Evolutionary conservation across 2,888 invertebrate genomes (phyloP), one percentile per base, ranked within the genome.

Genomic region (Chorisops tibialis): DNA sequence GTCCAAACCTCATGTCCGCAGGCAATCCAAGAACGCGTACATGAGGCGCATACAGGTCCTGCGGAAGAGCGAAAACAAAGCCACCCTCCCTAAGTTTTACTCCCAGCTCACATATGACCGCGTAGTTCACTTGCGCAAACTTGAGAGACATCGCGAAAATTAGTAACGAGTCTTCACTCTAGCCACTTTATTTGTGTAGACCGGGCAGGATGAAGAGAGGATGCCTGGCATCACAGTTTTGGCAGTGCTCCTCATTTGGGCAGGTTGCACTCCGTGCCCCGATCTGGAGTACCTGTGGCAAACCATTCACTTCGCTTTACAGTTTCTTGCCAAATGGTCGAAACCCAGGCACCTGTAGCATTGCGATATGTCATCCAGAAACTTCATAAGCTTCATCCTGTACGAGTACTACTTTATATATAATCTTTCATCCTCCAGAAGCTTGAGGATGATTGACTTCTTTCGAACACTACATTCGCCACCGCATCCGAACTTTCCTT

Each of bases 261-360:
- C 24, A 22, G 14, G 11, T 7, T 12, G 9, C 16, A 24, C 49
- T 4, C 14, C 3, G 24, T 49, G 49, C 12, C 49, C 49, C 12
- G 4, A 4, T 4, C 5, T 9, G 5, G n/a, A 22, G 35, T 24
- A 49, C 3, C 35, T 21, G 4, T 9, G 3, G 12, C 49, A 49
- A 4, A 49, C 35, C 4, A 12, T 5, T 24, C 5, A 21, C 9
- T 19, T 49, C n/a, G 24, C n/a, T 12, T n/a, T 11, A 19, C 49
- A 49, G 24, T 7, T 6, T 21, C n/a, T 14, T 24, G 16, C 49
- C 12, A 11, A 12, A 19, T 49, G 49, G 49, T 49, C 49, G 14
- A 49, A 49, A 9, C 49, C 49, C 11, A 49, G 22, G n/a, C 49
- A 49, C 24, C 22, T 19, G 6, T n/a, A 49, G 12, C 49, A 49